Percentiles rank a stretch among this genome's conserved stretches.
These are phyloP conservation scores for Platyrinchus mystaceus DNA, from an alignment of 2,797 vertebrate species.

Conservation along the genomic window DNA sequence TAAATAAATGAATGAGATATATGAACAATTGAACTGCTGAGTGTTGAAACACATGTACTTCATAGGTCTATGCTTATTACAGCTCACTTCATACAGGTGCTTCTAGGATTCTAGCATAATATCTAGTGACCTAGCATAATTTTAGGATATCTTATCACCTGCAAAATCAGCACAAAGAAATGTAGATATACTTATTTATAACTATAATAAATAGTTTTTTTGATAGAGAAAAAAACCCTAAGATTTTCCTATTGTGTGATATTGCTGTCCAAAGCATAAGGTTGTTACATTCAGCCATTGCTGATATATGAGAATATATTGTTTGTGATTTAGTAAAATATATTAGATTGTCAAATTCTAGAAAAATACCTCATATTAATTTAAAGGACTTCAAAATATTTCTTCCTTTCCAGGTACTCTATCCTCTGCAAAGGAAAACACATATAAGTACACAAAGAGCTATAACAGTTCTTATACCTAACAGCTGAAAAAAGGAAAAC, in stretches of 20 bases:
- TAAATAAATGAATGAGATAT: neutral
- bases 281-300: neutral
- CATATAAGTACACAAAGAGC: slow-evolving; percentile 47
- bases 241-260: neutral
- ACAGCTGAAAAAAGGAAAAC: slow-evolving; percentile 47
- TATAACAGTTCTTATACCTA: slow-evolving; percentile 64
- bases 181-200: neutral
- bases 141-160: neutral
- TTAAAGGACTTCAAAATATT: neutral
- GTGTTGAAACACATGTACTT: neutral
- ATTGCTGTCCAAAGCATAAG: neutral
- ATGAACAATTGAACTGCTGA: neutral
- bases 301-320: neutral
- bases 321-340: neutral
- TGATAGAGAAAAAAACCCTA: neutral
- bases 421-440: slow-evolving; percentile 54
- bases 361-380: neutral
- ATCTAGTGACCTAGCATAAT: neutral
- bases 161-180: neutral
- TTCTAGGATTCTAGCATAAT: neutral
- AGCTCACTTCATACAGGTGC: neutral
- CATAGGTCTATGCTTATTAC: neutral
- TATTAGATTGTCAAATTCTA: neutral
- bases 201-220: neutral
- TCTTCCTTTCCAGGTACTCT: slow-evolving; percentile 57